Evolutionary conservation across 1,140 invertebrate species (phyloP).

Genomic region (Drosophila malerkotliana): DNA sequence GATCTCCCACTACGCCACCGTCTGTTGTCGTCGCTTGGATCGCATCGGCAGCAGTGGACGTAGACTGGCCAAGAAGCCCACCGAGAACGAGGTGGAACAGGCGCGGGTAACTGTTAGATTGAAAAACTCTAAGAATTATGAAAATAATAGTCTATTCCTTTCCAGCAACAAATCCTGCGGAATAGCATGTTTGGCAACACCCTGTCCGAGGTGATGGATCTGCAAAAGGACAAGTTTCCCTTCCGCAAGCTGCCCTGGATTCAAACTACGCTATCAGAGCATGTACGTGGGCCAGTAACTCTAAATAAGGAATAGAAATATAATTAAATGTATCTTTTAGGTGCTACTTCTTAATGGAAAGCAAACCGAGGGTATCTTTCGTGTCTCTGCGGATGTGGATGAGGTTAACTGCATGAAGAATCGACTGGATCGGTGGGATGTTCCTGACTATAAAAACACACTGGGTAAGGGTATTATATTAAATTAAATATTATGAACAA

Average conservation of each 20-base stretch:
- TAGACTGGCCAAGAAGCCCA: conserved; percentile 93
- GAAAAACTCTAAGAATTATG: neutral
- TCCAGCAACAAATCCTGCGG: conserved; percentile 94
- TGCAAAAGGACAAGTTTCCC: conserved; percentile 94
- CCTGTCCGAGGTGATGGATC: conserved; percentile 95
- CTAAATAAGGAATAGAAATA: neutral
- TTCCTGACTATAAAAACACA: conserved; percentile 87
- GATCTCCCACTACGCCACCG: conserved; percentile 94
- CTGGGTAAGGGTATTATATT: conserved; percentile 65
- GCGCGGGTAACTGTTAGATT: conserved; percentile 88
- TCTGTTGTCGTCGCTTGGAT: conserved; percentile 94
- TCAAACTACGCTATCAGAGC: conserved; percentile 96
- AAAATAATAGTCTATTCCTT: conserved; percentile 13
- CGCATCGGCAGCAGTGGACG: conserved; percentile 95
- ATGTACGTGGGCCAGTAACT: conserved; percentile 85
- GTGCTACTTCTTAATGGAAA: conserved; percentile 88
- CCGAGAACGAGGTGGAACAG: conserved; percentile 96
- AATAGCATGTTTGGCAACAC: conserved; percentile 98
- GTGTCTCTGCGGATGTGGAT: conserved; percentile 97
- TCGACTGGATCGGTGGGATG: conserved; percentile 95
- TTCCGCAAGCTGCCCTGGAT: conserved; percentile 97
- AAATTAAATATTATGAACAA: neutral
- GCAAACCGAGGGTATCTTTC: conserved; percentile 90
- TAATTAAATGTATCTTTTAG: conserved; percentile 33
- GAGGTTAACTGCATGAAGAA: conserved; percentile 95